phyloP scores from a whole-genome alignment of 2,797 vertebrate genomes.

The Artibeus lituratus region DNA sequence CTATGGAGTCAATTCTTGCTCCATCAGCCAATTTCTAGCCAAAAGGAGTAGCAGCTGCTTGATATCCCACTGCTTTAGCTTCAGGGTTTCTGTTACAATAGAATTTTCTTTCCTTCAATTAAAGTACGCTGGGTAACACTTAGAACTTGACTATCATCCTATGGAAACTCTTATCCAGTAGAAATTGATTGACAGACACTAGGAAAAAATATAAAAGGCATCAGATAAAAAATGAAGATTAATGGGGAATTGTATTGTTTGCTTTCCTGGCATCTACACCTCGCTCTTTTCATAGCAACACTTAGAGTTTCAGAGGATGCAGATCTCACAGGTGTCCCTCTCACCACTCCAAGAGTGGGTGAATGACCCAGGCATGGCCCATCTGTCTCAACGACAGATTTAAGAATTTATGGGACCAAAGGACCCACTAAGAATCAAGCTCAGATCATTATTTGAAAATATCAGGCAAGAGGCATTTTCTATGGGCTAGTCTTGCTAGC shows the following conservation, averaged over 20 bases:
- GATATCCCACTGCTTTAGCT: constrained; percentile 15
- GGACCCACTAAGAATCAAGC: not conserved
- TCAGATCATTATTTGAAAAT: not conserved
- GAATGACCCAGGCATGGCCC: not conserved
- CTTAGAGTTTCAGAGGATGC: not conserved
- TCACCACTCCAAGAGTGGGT: not conserved
- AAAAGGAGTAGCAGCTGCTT: constrained; percentile 36
- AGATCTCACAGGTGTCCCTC: not conserved
- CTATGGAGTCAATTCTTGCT: constrained; percentile 64
- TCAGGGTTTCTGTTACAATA: not conserved
- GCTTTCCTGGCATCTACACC: not conserved
- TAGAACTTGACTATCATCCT: not conserved
- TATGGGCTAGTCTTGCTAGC: not conserved
- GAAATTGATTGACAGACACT: not conserved
- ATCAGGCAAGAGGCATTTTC: not conserved
- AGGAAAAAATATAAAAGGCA: not conserved
- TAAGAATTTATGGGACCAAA: constrained; percentile 1
- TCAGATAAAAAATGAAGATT: not conserved
- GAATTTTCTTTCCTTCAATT: constrained; percentile 34
- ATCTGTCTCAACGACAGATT: not conserved
- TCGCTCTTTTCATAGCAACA: not conserved
- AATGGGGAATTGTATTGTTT: not conserved
- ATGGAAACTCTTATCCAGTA: not conserved
- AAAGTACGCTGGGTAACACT: not conserved
- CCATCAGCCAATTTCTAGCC: constrained; percentile 52